Evolutionary conservation across 2,113 vertebrate species (phyloP), one percentile per base, ranked within the genome.

Genomic region (Calidris pygmaea): DNA sequence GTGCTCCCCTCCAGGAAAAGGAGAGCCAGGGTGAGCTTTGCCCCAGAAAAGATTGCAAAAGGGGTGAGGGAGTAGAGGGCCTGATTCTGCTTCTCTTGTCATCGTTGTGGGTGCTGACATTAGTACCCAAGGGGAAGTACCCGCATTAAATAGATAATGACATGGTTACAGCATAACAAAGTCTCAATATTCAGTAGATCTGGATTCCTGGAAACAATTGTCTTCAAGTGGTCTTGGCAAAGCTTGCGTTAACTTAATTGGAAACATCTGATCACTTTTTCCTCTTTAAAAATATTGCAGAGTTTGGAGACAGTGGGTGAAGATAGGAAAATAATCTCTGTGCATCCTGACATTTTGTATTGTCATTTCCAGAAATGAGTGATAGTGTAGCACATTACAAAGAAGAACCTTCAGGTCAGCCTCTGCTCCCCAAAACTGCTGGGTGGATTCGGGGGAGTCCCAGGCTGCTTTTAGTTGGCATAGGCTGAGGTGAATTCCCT

Each of bases 261-360:
- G 74, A 72, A 96, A 72, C 55, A 90, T 55, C 78, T 48, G 58
- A 34, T 89, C 53, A 39, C n/a, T 96, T 82, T 95, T 94, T 73
- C 62, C 58, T 85, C 72, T 65, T 60, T 59, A 72, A 58, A 65
- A 72, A 75, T 70, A 52, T 70, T 71, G 41, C 60, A 59, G 29
- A 45, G 34, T 55, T 85, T 56, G 39, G 59, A 53, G 50, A 66
- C 32, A 50, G 48, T 45, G 39, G 39, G 17, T 47, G 26, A 39
- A 70, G n/a, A 82, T 21, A 58, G 30, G 52, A 81, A 68, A 58
- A 82, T 59, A 68, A 85, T 52, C 82, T 74, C 48, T 65, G 37
- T 62, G 34, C 48, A 55, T 45, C 27, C 27, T 74, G 59, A 45
- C 48, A 85, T 73, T 73, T 74, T 85, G 27, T 35, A 32, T 24